A percentile compares a stretch with the other conserved stretches of the same genome.
phyloP scores from a whole-genome alignment of 2,113 vertebrate species.

The Phycodurus eques region DNA sequence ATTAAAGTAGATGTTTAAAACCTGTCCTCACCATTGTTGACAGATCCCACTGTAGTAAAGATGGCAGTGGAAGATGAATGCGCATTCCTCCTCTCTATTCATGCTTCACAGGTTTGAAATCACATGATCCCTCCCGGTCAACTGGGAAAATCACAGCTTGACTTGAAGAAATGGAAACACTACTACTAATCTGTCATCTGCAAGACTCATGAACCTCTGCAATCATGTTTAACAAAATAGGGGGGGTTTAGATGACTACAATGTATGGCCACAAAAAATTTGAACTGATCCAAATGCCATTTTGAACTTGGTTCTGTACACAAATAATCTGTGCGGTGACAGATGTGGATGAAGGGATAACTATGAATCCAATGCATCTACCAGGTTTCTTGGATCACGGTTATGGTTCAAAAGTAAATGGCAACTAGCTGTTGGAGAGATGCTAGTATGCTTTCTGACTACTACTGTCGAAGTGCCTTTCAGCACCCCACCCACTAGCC shows the following conservation, averaged over 20 bases:
- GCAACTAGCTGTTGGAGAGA: too few species aligned
- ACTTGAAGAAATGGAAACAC: not conserved
- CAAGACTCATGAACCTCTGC: not conserved
- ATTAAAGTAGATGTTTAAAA: slow-evolving; percentile 21
- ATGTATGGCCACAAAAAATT: not conserved
- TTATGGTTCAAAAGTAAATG: too few species aligned
- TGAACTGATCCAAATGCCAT: not conserved
- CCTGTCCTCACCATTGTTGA: slow-evolving; percentile 23
- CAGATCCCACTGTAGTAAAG: slow-evolving; percentile 7
- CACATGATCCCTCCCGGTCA: slow-evolving; percentile 31
- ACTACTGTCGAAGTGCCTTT: too few species aligned
- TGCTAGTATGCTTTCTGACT: too few species aligned
- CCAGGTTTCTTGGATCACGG: too few species aligned
- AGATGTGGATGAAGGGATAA: too few species aligned
- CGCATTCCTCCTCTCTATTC: slow-evolving; percentile 52
- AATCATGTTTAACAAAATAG: not conserved
- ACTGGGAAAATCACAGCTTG: not conserved
- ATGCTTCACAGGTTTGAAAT: slow-evolving; percentile 44
- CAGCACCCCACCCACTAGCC: too few species aligned
- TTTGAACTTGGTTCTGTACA: not conserved
- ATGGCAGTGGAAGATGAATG: slow-evolving; percentile 29
- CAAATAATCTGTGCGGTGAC: not conserved
- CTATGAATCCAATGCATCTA: too few species aligned
- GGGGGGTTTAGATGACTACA: not conserved
- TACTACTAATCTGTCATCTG: not conserved